Base-by-base conservation (phyloP, 2,797 vertebrate genomes). In the Selene dorsalis region DNA sequence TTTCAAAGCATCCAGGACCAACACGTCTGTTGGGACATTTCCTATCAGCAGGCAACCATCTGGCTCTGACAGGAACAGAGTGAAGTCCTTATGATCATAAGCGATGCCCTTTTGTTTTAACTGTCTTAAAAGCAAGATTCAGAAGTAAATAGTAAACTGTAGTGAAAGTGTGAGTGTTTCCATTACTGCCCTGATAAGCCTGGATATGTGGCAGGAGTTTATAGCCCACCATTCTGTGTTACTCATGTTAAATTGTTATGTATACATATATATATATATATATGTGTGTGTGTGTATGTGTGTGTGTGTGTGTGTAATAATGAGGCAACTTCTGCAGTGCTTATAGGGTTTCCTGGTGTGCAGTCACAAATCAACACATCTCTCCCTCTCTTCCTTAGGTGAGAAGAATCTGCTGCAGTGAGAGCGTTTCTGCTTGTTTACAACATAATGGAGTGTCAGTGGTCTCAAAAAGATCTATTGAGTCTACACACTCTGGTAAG, bases 1-100 rank as follows among this genome's bases (percentile, higher is more conserved):
- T 53, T 53, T 53, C 38, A 38, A 22, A 64, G 65, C 75, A 64
- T 50, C 69, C 57, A 50, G 63, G 18, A 39, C 28, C 30, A 47
- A 73, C 82, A 35, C 73, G 72, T 77, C 60, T 1, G 45, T 64
- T 16, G 43, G 18, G 47, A 80, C 14, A 66, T 74, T 80, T 75
- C 45, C 68, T 70, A 75, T 76, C 80, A 53, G 66, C 45, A 41
- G 60, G 77, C 53, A 78, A 83, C 78, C 83, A 78, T 73, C 52
- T 67, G 60, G 53, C 60, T 7, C 16, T 4, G 28, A 30, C 48
- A 45, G 13, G 48, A 48, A 68, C 72, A 64, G 62, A 64, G 52
- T 10, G 48, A 69, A 72, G 35, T 59, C 28, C 67, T 67, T 56
- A 68, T 38, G 39, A 71, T 50, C 13, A 18, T 7, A 63, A 53